A percentile compares a stretch with the other conserved stretches of the same genome.
Evolutionary conservation across 1,140 invertebrate genomes (phyloP).

Genomic region (Ceratoteleas bidentatus): DNA sequence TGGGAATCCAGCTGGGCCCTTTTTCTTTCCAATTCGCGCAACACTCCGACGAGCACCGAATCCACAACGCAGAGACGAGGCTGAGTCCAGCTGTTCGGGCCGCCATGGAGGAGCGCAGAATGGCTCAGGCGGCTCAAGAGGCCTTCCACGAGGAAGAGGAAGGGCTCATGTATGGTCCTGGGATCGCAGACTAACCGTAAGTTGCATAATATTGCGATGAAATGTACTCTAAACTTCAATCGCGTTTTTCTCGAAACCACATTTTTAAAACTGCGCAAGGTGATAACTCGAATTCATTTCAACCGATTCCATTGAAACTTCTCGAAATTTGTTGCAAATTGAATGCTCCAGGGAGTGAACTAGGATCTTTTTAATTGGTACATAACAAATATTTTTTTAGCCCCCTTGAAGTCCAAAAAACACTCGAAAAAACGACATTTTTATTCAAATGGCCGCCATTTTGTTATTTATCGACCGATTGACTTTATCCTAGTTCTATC

Average conservation of each 20-base stretch:
- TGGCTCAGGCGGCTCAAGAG: conserved; percentile 7
- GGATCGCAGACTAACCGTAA: conserved; percentile 18
- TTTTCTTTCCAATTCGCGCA: conserved; percentile 8
- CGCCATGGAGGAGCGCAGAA: conserved; percentile 11
- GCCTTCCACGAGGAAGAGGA: conserved; percentile 14
- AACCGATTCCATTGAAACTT: conserved; percentile 11
- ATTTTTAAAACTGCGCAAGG: conserved; percentile 17
- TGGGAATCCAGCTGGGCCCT: conserved; percentile 1
- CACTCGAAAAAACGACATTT: conserved; percentile 18
- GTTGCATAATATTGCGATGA: conserved; percentile 13
- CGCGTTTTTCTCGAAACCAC: conserved; percentile 19
- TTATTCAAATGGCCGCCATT: conserved; percentile 21
- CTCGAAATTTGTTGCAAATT: conserved; percentile 14
- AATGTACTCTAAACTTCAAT: conserved; percentile 19
- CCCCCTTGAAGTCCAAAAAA: conserved; percentile 15
- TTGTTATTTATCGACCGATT: conserved; percentile 26
- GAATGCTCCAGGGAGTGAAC: conserved; percentile 8
- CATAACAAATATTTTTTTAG: conserved; percentile 24
- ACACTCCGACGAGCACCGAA: neutral
- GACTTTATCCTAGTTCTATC: conserved; percentile 22
- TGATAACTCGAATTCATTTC: conserved; percentile 14
- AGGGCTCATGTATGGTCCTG: conserved; percentile 12
- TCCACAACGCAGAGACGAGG: conserved; percentile 4
- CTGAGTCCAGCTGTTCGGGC: conserved; percentile 1
- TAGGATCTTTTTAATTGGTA: conserved; percentile 24